Base-by-base conservation (phyloP, 2,888 invertebrate species). In the Corbicula japonica region DNA sequence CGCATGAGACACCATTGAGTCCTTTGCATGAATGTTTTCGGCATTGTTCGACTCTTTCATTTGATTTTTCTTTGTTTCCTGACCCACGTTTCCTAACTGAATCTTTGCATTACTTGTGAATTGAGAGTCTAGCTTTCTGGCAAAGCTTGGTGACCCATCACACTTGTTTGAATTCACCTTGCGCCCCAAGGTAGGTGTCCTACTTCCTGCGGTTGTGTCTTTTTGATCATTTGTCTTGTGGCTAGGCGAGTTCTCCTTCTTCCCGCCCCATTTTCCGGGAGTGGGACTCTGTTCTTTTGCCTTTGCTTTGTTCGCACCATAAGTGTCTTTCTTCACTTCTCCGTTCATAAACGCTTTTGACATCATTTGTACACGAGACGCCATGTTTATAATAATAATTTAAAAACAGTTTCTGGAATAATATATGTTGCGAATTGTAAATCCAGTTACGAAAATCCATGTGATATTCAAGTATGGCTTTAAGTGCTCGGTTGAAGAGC, bases 321-420 rank as follows among this genome's bases (percentile, higher is more conserved):
- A 34, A 52, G 63, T 35, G 34, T 66, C 66, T 18, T 41, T 66
- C 38, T 66, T 66, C 6, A 28, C 54, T 28, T 66, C 52, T 10
- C 66, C 66, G 26, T 66, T 66, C 66, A 66, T 66, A 54, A 66
- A 66, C 0, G 66, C 35, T 41, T 66, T 66, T 18, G 52, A 50
- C 35, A 66, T 52, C 66, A 66, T 54, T 26, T 66, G 52, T 4
- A 66, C 66, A 30, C 66, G 26, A 30, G 66, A 66, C 32, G 66
- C 66, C 66, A 66, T 66, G 26, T 41, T 61, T 38, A 18, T 12
- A n/a, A n/a, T n/a, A n/a, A n/a, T n/a, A n/a, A n/a, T n/a, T n/a
- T n/a, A n/a, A n/a, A n/a, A n/a, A n/a, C n/a, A n/a, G n/a, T n/a
- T n/a, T n/a, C n/a, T n/a, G n/a, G n/a, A n/a, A n/a, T n/a, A n/a